phyloP scores from a whole-genome alignment of 2,888 invertebrate genomes.

The Achlya flavicornis region DNA sequence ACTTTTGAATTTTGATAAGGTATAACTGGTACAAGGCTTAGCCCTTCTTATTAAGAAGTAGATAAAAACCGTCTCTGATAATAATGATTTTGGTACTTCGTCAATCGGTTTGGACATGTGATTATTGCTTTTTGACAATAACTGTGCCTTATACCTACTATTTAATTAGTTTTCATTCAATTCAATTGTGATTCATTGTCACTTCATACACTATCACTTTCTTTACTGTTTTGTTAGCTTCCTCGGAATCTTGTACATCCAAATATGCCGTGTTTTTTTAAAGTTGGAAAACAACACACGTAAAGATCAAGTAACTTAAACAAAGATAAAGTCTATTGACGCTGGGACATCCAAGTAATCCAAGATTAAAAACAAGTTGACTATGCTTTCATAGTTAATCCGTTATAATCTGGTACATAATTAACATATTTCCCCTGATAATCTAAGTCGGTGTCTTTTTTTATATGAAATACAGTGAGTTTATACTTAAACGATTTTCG shows the following conservation, averaged over 20 bases:
- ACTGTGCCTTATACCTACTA: too few species aligned
- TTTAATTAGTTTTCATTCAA: too few species aligned
- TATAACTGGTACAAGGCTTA: too few species aligned
- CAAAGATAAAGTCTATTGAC: background rate
- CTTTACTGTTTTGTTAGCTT: too few species aligned
- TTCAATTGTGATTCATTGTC: too few species aligned
- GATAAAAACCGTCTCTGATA: background rate
- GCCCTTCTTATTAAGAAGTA: too few species aligned
- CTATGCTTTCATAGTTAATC: conserved; percentile 23
- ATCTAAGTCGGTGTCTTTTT: conserved; percentile 31
- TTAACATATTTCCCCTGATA: conserved; percentile 40
- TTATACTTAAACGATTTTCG: conserved; percentile 25
- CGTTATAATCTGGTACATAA: conserved; percentile 30
- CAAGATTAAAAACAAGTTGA: conserved; percentile 24
- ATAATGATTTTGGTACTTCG: background rate
- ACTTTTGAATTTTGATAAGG: background rate
- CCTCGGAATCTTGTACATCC: too few species aligned
- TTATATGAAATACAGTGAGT: conserved; percentile 28
- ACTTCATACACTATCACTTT: too few species aligned
- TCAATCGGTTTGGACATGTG: too few species aligned
- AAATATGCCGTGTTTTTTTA: too few species aligned
- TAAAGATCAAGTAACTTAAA: background rate
- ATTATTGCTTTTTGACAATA: too few species aligned
- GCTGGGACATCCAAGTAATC: background rate
- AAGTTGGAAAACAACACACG: background rate